phyloP scores from a whole-genome alignment of 2,888 invertebrate species.

The Cantharis rustica region DNA sequence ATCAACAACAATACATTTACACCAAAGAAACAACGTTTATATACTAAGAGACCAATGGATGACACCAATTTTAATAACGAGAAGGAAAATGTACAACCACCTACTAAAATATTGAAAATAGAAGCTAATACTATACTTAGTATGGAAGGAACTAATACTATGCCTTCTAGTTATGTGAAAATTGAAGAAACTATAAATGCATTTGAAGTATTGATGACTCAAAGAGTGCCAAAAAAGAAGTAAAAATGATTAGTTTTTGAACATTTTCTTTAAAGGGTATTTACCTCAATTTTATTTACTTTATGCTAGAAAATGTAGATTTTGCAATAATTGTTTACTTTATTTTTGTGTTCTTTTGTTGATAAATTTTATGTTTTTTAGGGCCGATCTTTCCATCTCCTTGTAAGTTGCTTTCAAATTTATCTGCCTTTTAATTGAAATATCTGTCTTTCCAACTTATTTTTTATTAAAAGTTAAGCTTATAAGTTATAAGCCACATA shows the following conservation, averaged over 20 bases:
- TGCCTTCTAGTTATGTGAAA: not conserved
- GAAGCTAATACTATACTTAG: too few species aligned
- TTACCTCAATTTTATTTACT: not conserved
- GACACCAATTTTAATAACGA: too few species aligned
- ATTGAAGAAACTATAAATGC: not conserved
- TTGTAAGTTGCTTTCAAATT: too few species aligned
- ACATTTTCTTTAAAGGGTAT: not conserved
- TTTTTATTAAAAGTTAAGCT: too few species aligned
- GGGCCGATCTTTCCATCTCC: too few species aligned
- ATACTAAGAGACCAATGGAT: not conserved
- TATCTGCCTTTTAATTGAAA: too few species aligned
- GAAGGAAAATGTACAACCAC: not conserved
- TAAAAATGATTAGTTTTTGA: not conserved
- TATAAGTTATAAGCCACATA: too few species aligned
- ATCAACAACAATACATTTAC: not conserved
- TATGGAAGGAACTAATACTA: too few species aligned
- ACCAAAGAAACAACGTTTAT: not conserved
- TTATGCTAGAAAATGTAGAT: not conserved
- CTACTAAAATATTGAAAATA: not conserved
- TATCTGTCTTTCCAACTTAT: too few species aligned
- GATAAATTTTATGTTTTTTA: not conserved
- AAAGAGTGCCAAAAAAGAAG: not conserved
- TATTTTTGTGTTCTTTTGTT: not conserved
- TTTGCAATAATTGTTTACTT: not conserved
- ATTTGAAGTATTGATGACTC: not conserved